Base-by-base conservation (phyloP, 2,113 vertebrate species). In the Pipra filicauda region DNA sequence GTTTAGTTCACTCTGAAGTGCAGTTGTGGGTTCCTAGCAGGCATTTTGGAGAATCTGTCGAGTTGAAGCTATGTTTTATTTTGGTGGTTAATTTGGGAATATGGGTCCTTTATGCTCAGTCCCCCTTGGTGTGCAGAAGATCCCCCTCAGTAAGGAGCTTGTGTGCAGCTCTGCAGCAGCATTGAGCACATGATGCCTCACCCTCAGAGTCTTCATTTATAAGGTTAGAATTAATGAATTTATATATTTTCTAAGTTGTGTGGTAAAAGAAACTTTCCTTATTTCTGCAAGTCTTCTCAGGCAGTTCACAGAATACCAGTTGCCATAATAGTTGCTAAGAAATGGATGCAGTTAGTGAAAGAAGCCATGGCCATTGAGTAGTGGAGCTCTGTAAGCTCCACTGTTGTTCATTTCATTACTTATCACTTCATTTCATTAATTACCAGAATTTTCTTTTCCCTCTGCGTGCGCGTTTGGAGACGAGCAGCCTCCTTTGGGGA, bases 351-450 rank as follows among this genome's bases (percentile, higher is more conserved):
- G 30, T 30, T 43, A 51, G 33, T 18, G 48, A 20, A 59, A 51
- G 49, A 33, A 84, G n/a, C 39, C 19, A 2, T 22, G 27, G 33
- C 41, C 5, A 0, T 33, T 44, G 65, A 52, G 18, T 57, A 35
- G 46, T 43, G 1, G 13, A 52, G 41, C 79, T 77, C 65, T 77
- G 41, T 59, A 67, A 74, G 61, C 71, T 55, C 64, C 27, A 10
- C 39, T 61, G 28, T 52, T 83, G 69, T 28, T 83, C 62, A 24
- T 73, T 83, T 93, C 46, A 27, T 75, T 61, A 13, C 24, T 89
- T 49, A 48, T 28, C 51, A 59, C 35, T 76, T 83, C 30, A 49
- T 91, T 66, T 64, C 55, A 37, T 94, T 92, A 86, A 88, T 87
- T 84, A 81, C 52, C 80, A 57, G 37, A 31, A 2, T 85, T 75